These are phyloP conservation scores for Trichopria drosophilae DNA, from an alignment of 2,888 invertebrate species.

Conservation along the genomic window DNA sequence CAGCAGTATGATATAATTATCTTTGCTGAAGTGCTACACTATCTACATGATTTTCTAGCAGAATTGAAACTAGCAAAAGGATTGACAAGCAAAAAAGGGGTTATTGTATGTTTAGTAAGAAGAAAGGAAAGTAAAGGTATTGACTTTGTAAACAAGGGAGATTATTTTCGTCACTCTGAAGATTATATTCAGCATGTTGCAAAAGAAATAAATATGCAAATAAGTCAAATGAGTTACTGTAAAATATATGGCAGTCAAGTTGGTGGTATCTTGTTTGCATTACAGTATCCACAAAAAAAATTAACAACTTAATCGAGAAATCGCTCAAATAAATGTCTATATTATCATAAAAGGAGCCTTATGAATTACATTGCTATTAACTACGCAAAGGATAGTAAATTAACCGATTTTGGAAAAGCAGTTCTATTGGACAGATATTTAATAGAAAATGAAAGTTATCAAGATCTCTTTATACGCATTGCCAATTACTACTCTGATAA, in stretches of 20 bases:
- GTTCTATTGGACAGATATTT: conserved; percentile 14
- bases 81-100: conserved; percentile 12
- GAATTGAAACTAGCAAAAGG: conserved; percentile 11
- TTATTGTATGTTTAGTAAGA: conserved; percentile 12
- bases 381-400: conserved; percentile 13
- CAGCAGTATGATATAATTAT: conserved; percentile 15
- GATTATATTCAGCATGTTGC: conserved; percentile 15
- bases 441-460: conserved; percentile 11
- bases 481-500: conserved; percentile 15
- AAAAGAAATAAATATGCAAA: conserved; percentile 16
- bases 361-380: conserved; percentile 14
- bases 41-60: conserved; percentile 13
- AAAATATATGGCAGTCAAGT: conserved; percentile 17
- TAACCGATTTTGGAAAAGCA: conserved; percentile 17
- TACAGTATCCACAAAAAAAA: conserved; percentile 15
- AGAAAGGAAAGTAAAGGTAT: conserved; percentile 13
- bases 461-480: conserved; percentile 17
- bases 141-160: conserved; percentile 15
- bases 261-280: conserved; percentile 16
- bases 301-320: conserved; percentile 9
- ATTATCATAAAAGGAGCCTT: conserved; percentile 16
- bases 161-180: conserved; percentile 16
- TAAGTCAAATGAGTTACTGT: conserved; percentile 15
- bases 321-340: conserved; percentile 13
- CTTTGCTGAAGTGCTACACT: conserved; percentile 17